Conservation (phyloP, 2,888 invertebrate genomes). For the Paralinhomoeus sp. region DNA sequence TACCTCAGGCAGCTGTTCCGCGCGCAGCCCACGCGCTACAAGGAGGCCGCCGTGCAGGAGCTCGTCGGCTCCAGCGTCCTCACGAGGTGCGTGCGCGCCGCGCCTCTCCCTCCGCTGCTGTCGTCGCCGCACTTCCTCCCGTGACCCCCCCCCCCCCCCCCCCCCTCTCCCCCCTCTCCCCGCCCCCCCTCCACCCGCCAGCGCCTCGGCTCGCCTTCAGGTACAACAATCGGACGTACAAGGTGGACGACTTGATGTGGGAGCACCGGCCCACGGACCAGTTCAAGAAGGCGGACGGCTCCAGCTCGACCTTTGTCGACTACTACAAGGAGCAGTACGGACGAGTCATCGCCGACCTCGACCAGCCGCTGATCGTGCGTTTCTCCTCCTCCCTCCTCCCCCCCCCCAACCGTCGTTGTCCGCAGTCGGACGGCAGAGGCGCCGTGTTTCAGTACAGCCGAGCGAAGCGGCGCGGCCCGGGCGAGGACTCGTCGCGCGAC, state of each 20-base stretch:
- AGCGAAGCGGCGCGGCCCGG: constrained; percentile 11
- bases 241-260: constrained; percentile 62
- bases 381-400: background rate
- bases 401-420: too few species aligned
- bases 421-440: too few species aligned
- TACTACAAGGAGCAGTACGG: constrained; percentile 59
- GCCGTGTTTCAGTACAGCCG: constrained; percentile 8
- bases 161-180: too few species aligned
- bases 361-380: constrained; percentile 28
- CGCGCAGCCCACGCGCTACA: too few species aligned
- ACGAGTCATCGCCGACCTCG: constrained; percentile 44
- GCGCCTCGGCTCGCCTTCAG: too few species aligned
- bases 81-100: background rate
- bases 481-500: constrained; percentile 11
- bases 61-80: background rate
- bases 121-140: too few species aligned
- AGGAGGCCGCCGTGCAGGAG: background rate
- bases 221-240: constrained; percentile 70
- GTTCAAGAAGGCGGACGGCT: constrained; percentile 35
- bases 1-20: constrained; percentile 3
- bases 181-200: too few species aligned
- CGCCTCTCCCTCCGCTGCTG: too few species aligned
- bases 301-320: constrained; percentile 31
- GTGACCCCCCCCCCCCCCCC: too few species aligned
- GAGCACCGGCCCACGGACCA: constrained; percentile 43